Percentiles rank a stretch among this genome's conserved stretches.
These are phyloP conservation scores for Sceloporus tristichus DNA, from an alignment of 2,113 vertebrate species.

Conservation along the genomic window DNA sequence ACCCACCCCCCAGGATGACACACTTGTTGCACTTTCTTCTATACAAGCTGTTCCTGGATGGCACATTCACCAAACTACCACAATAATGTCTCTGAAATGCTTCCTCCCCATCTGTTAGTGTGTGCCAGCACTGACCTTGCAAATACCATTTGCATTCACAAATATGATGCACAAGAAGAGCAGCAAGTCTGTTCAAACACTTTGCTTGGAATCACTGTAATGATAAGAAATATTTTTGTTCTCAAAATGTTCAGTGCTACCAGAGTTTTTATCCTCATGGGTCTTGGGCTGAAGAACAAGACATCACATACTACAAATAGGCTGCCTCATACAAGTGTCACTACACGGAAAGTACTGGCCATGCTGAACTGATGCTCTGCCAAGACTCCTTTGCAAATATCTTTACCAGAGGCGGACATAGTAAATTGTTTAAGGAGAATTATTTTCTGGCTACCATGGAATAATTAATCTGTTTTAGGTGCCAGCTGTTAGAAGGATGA, in stretches of 20 bases:
- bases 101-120: slow-evolving; percentile 15
- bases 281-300: background rate
- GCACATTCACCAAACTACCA: slow-evolving; percentile 2
- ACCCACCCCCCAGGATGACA: background rate
- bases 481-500: background rate
- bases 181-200: background rate
- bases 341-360: background rate
- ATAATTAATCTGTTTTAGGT: slow-evolving; percentile 3
- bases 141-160: slow-evolving; percentile 4
- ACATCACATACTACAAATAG: background rate
- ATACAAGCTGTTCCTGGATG: slow-evolving; percentile 17
- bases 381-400: background rate
- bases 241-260: background rate
- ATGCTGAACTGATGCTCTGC: slow-evolving; percentile 1
- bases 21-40: slow-evolving; percentile 25
- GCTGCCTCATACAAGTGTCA: background rate
- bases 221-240: background rate
- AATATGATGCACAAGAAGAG: background rate
- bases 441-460: background rate
- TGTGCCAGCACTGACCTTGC: slow-evolving; percentile 4
- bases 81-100: background rate
- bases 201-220: background rate
- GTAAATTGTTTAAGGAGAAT: background rate
- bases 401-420: slow-evolving; percentile 3
- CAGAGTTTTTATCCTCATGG: background rate